These are phyloP conservation scores for Leucoraja erinaceus DNA, from an alignment of 2,113 vertebrate species.

Conservation along the genomic window DNA sequence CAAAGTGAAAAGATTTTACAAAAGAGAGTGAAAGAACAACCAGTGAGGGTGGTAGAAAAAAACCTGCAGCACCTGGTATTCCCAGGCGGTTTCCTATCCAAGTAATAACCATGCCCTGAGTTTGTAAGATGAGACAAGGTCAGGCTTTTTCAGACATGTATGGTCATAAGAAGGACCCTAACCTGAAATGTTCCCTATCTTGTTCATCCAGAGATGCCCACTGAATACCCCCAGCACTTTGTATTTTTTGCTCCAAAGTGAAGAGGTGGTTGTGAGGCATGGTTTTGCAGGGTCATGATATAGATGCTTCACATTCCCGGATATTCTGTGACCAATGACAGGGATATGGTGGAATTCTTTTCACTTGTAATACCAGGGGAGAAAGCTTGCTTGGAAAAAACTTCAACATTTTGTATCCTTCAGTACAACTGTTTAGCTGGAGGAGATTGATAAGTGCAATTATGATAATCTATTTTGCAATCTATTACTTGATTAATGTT, in stretches of 20 bases:
- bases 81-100: too few relatives aligned
- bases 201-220: too few relatives aligned
- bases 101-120: too few relatives aligned
- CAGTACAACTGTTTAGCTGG: background rate
- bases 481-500: background rate
- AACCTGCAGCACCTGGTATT: too few relatives aligned
- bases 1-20: background rate
- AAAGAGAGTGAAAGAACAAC: too few relatives aligned
- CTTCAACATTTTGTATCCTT: background rate
- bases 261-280: background rate
- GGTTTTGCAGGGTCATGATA: background rate
- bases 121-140: too few relatives aligned
- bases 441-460: background rate
- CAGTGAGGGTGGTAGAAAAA: too few relatives aligned
- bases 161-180: too few relatives aligned
- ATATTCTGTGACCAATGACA: background rate
- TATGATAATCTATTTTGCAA: slow-evolving; percentile 7
- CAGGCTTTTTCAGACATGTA: too few relatives aligned
- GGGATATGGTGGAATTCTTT: background rate
- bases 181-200: too few relatives aligned
- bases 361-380: background rate
- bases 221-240: too few relatives aligned
- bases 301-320: background rate
- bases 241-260: background rate
- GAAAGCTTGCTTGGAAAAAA: background rate